Conservation (phyloP, 2,888 invertebrate species). For the Hirtodrosophila confusa region DNA sequence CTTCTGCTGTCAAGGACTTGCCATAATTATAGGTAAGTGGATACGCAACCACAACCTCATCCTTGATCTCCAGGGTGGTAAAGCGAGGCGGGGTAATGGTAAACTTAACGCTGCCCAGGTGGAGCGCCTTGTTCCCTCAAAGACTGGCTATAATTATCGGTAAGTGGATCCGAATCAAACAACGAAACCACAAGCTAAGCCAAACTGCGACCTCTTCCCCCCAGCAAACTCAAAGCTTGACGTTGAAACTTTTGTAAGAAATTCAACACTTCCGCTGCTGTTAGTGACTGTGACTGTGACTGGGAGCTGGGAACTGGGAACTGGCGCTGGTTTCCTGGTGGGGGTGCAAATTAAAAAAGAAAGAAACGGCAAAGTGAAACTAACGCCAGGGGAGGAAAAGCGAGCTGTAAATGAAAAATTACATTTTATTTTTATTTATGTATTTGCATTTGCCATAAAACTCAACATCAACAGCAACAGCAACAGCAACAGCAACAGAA, state of each 20-base stretch:
- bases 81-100: too few relatives aligned
- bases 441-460: constrained; percentile 72
- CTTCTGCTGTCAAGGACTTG: constrained; percentile 5
- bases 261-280: constrained; percentile 62
- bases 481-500: constrained; percentile 4
- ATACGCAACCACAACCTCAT: constrained; percentile 12
- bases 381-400: constrained; percentile 3
- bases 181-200: constrained; percentile 5
- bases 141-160: constrained; percentile 34
- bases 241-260: constrained; percentile 54
- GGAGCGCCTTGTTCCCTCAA: neutral
- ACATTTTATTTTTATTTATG: constrained; percentile 66
- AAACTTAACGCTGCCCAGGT: too few relatives aligned
- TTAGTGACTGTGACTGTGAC: constrained; percentile 33
- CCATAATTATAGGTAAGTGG: constrained; percentile 41
- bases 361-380: constrained; percentile 9
- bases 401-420: constrained; percentile 68
- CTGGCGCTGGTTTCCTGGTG: constrained; percentile 40
- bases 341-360: constrained; percentile 54
- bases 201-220: neutral
- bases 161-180: constrained; percentile 31
- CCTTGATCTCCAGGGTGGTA: too few relatives aligned
- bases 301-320: constrained; percentile 25
- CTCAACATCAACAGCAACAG: constrained; percentile 46
- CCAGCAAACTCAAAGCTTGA: constrained; percentile 9